Percentiles rank a stretch among this genome's conserved stretches.
phyloP scores from a whole-genome alignment of 2,888 invertebrate species.

The Aphidoletes aphidimyza region DNA sequence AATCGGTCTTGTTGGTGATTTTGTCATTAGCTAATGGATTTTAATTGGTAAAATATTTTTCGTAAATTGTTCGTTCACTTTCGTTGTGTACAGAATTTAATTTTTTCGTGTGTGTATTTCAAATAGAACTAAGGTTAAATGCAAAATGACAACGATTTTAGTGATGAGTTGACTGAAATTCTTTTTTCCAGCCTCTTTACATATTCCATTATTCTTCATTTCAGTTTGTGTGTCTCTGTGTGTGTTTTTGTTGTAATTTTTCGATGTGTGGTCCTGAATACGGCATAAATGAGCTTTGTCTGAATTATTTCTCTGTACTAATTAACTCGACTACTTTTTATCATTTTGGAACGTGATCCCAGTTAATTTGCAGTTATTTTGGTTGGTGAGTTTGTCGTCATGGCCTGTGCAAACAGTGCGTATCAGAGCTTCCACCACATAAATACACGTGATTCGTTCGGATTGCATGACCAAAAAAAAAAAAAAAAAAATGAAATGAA shows the following conservation, averaged over 20 bases:
- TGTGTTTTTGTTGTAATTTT: not conserved
- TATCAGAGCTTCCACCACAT: constrained; percentile 31
- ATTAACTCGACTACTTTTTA: constrained; percentile 1
- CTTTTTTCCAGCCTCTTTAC: too few relatives aligned
- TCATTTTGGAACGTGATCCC: not conserved
- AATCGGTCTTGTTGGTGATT: not conserved
- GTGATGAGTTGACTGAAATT: too few relatives aligned
- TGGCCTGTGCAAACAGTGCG: not conserved
- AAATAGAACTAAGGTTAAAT: too few relatives aligned
- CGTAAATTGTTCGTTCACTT: too few relatives aligned
- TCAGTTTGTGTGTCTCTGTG: not conserved
- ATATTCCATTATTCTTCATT: too few relatives aligned
- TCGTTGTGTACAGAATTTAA: too few relatives aligned
- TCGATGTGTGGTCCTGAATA: too few relatives aligned
- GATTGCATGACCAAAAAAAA: not conserved
- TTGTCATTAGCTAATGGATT: not conserved
- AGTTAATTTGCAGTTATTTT: constrained; percentile 35
- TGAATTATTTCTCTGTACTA: constrained; percentile 4
- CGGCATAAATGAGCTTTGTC: constrained; percentile 34
- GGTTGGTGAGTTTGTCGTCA: not conserved
- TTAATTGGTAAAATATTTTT: constrained; percentile 8
- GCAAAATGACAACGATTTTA: too few relatives aligned
- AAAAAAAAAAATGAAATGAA: too few relatives aligned
- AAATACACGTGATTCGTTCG: not conserved
- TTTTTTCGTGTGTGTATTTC: too few relatives aligned